Percentiles rank a stretch among this genome's conserved stretches.
phyloP scores from a whole-genome alignment of 2,888 invertebrate genomes.

The Drosophila tanythrix region DNA sequence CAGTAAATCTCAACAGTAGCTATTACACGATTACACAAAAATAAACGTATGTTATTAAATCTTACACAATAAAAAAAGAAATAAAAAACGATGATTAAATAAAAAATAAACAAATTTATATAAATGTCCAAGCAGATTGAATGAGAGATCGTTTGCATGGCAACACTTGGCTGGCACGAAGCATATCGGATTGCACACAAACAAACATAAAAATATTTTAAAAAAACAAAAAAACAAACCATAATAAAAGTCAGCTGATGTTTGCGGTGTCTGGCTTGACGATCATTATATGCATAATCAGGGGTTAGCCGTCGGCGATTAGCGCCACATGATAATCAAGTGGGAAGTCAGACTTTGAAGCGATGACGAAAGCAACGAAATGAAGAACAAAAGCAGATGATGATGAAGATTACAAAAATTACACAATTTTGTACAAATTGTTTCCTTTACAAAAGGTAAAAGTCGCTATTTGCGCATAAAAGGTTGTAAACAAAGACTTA shows the following conservation, averaged over 20 bases:
- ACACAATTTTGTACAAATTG: slow-evolving; percentile 47
- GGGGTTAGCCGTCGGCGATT: slow-evolving; percentile 19
- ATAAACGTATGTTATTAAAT: background rate
- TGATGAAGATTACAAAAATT: background rate
- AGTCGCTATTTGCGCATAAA: background rate
- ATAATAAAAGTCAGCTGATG: slow-evolving; percentile 66
- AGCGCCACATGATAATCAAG: slow-evolving; percentile 29
- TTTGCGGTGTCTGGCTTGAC: slow-evolving; percentile 56
- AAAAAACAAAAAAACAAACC: background rate
- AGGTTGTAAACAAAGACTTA: background rate
- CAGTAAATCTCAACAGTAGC: background rate
- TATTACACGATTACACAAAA: background rate
- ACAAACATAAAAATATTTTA: slow-evolving; percentile 14
- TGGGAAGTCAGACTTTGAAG: slow-evolving; percentile 32
- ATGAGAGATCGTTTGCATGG: slow-evolving; percentile 43
- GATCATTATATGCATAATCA: slow-evolving; percentile 26
- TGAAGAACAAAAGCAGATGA: slow-evolving; percentile 25
- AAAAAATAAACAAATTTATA: slow-evolving; percentile 5
- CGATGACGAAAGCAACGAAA: slow-evolving; percentile 62
- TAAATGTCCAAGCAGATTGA: slow-evolving; percentile 54
- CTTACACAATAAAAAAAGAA: background rate
- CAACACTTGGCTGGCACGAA: slow-evolving; percentile 46
- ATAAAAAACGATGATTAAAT: slow-evolving; percentile 23
- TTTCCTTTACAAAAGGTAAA: slow-evolving; percentile 36
- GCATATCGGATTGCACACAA: slow-evolving; percentile 47